Evolutionary conservation across 2,888 invertebrate species (phyloP), one percentile per base, ranked within the genome.

Genomic region (Andrena trimmerana): DNA sequence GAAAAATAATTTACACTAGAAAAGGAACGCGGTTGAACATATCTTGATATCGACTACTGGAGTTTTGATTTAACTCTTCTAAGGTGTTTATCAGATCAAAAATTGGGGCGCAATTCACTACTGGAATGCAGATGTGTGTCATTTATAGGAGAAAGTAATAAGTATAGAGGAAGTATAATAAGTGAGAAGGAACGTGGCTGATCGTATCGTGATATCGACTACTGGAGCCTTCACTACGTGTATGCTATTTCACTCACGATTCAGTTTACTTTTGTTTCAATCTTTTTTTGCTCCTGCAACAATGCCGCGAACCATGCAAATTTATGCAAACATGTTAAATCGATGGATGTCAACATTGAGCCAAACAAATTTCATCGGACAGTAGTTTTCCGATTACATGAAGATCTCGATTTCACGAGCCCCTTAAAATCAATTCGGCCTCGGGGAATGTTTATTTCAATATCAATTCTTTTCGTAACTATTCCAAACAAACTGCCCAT

Each of bases 141-240:
- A 16, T 42, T 42, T 42, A 16, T 16, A 42, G 42, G 42, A 16
- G 42, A 42, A 42, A 42, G 4, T 42, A 42, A 42, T 42, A 42
- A 42, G 13, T 42, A 42, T 4, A 13, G 16, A 1, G 42, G 42
- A 42, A 42, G 42, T 42, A 54, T 54, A 24, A n/a, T 54, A 7
- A 24, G 2, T 10, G 54, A 54, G 24, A 54, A 4, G 54, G 20
- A 54, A 8, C 54, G 20, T n/a, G 20, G 54, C 54, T 24, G 54
- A 54, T 54, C 59, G 16, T 59, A 59, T 59, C 59, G 27, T 5
- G 59, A 59, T 59, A 27, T 59, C 59, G 59, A 29, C 16, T 59
- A 59, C 59, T 59, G 16, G 13, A 59, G 24, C 10, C 24, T 57
- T 27, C 7, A 57, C 24, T 57, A 42, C 42, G 42, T 16, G 42